These are phyloP conservation scores for Sciurus carolinensis DNA, from an alignment of 2,797 vertebrate species.

Conservation along the genomic window DNA sequence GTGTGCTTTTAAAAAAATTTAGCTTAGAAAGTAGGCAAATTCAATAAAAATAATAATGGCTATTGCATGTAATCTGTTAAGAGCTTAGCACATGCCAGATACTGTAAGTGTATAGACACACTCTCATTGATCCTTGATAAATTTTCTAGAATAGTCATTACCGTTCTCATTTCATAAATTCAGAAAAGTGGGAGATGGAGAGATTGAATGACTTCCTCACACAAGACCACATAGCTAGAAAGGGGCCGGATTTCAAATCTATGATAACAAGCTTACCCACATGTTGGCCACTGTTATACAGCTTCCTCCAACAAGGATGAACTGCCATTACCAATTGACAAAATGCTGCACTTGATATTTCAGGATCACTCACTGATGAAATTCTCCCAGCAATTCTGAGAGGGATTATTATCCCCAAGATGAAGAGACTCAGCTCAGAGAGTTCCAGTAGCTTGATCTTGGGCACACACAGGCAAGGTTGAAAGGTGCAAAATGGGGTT, in stretches of 20 bases:
- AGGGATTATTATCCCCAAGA: neutral
- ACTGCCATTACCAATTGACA: neutral
- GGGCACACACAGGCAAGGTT: accelerated
- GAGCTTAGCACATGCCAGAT: neutral
- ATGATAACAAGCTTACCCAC: neutral
- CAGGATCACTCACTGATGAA: neutral
- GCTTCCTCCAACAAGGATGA: neutral
- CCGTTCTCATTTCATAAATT: neutral
- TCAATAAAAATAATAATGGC: constrained; percentile 21
- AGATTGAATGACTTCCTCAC: neutral
- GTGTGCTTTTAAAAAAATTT: neutral
- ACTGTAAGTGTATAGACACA: neutral
- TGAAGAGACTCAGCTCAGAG: neutral
- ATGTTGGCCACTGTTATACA: neutral
- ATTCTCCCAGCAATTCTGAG: neutral
- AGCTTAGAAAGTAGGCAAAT: constrained; percentile 7
- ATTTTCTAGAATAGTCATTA: neutral
- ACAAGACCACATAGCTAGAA: neutral
- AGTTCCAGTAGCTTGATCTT: neutral
- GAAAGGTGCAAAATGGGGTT: neutral
- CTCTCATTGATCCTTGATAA: neutral
- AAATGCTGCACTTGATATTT: neutral
- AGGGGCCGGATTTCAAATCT: neutral
- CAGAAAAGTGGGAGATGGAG: neutral
- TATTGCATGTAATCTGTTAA: neutral